A percentile compares a stretch with the other conserved stretches of the same genome.
Evolutionary conservation across 2,113 vertebrate genomes (phyloP).

Genomic region (Gopherus flavomarginatus): DNA sequence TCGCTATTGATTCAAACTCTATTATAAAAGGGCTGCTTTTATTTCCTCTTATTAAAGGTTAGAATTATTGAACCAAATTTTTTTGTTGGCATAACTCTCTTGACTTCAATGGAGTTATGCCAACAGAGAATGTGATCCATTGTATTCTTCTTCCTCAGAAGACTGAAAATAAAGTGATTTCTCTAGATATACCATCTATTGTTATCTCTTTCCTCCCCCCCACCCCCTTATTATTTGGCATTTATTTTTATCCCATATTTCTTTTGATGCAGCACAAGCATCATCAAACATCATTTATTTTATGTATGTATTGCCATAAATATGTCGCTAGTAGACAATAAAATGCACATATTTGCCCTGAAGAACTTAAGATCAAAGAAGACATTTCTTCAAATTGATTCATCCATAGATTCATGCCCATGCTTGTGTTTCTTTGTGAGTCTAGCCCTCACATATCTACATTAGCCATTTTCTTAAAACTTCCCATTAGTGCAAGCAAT

Average conservation of each 20-base stretch:
- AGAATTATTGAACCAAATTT: neutral
- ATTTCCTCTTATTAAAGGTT: neutral
- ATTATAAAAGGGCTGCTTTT: conserved; percentile 37
- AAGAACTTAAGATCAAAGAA: neutral
- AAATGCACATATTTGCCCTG: neutral
- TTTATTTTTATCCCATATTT: neutral
- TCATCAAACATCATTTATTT: neutral
- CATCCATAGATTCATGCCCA: neutral
- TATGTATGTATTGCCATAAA: conserved; percentile 1
- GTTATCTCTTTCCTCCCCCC: neutral
- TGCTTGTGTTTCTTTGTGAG: neutral
- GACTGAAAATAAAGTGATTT: conserved; percentile 16
- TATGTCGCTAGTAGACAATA: neutral
- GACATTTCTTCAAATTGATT: neutral
- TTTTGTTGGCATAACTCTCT: neutral
- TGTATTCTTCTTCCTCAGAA: neutral
- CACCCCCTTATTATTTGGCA: neutral
- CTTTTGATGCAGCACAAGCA: conserved; percentile 13
- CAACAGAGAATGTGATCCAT: neutral
- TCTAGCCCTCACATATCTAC: neutral
- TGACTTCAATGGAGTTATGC: neutral
- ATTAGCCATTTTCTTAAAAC: neutral
- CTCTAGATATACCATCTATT: conserved; percentile 11
- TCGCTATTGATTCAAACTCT: conserved; percentile 52
- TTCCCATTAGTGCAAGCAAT: neutral